Percentiles rank a stretch among this genome's conserved stretches.
Evolutionary conservation across 2,113 vertebrate genomes (phyloP).

Genomic region (Pachycephala philippinensis): DNA sequence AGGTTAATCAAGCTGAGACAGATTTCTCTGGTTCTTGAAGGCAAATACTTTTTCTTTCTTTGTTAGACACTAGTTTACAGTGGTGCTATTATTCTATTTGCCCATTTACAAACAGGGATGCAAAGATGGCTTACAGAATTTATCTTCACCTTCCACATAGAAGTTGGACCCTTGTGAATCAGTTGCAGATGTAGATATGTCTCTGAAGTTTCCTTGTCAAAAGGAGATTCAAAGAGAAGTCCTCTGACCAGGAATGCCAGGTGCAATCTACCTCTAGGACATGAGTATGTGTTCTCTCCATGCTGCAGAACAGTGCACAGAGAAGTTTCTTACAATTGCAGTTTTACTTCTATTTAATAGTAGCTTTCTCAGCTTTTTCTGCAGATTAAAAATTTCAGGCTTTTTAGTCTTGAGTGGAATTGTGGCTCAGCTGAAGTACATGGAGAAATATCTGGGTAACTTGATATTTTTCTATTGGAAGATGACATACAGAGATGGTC

Average conservation of each 20-base stretch:
- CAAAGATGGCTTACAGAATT: background rate
- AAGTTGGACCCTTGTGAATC: background rate
- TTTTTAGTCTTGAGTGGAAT: background rate
- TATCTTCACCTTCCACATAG: background rate
- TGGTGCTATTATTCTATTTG: background rate
- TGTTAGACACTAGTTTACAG: background rate
- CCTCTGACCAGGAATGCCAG: background rate
- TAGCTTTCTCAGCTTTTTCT: background rate
- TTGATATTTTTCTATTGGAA: background rate
- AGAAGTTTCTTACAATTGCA: background rate
- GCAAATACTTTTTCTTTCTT: background rate
- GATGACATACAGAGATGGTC: background rate
- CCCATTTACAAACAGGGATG: background rate
- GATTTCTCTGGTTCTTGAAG: background rate
- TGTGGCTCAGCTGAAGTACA: background rate
- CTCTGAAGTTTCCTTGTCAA: background rate
- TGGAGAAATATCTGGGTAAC: background rate
- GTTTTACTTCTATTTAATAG: background rate
- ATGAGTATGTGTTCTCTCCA: background rate
- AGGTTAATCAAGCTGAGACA: background rate
- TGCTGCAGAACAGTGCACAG: background rate
- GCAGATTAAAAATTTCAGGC: background rate
- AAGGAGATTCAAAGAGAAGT: background rate
- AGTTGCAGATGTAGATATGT: background rate
- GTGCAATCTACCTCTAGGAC: background rate